A percentile compares a stretch with the other conserved stretches of the same genome.
Conservation (phyloP, 2,797 vertebrate species). For the Ambastaia sidthimunki region DNA sequence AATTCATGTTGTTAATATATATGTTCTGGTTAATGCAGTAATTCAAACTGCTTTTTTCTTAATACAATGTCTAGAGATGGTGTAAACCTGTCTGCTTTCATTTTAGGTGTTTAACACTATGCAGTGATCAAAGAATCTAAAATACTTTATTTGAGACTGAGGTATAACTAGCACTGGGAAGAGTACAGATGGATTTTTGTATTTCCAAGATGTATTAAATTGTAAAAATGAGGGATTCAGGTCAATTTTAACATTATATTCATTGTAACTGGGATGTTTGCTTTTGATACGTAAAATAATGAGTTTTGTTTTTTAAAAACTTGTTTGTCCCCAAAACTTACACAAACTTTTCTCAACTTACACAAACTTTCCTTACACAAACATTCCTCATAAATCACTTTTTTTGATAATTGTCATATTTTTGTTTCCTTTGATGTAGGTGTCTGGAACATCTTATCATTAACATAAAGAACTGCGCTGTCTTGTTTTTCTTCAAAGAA, state of each 20-base stretch:
- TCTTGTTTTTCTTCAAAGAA: conserved; percentile 24
- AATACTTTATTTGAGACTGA: neutral
- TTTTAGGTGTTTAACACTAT: neutral
- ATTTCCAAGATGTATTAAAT: neutral
- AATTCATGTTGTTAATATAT: neutral
- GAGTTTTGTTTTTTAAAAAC: neutral
- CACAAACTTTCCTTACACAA: neutral
- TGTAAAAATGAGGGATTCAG: neutral
- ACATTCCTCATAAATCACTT: neutral
- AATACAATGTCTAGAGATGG: too few relatives aligned
- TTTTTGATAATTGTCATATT: conserved; percentile 23
- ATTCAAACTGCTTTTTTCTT: neutral
- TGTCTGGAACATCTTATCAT: conserved; percentile 25
- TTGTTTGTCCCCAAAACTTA: neutral
- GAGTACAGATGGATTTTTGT: neutral
- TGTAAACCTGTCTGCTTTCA: neutral
- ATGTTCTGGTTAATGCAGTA: too few relatives aligned
- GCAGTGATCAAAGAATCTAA: conserved; percentile 11
- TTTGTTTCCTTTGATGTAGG: conserved; percentile 32
- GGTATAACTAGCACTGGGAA: neutral
- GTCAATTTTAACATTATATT: neutral
- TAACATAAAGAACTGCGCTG: conserved; percentile 18
- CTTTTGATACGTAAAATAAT: neutral
- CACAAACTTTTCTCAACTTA: neutral
- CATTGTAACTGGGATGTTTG: neutral